Conservation (phyloP, 1,140 invertebrate species). For the Solenopsis fugax region DNA sequence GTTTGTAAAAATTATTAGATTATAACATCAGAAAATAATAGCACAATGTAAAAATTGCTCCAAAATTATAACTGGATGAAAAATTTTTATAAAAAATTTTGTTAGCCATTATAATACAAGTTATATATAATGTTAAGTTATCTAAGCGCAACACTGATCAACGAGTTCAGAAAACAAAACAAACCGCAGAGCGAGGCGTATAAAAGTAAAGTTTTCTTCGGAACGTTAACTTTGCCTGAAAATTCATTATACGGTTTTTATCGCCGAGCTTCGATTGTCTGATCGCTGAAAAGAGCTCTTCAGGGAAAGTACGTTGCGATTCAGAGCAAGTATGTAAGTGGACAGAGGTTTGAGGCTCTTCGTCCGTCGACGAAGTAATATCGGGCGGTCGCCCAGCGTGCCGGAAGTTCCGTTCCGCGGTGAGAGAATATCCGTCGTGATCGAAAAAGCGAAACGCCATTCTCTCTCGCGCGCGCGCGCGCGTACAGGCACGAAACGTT, state of each 20-base stretch:
- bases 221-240: slow-evolving; percentile 36
- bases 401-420: slow-evolving; percentile 52
- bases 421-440: slow-evolving; percentile 44
- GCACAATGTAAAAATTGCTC: no score
- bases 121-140: no score
- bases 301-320: slow-evolving; percentile 22
- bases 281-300: slow-evolving; percentile 22
- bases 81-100: no score
- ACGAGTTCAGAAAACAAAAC: neutral
- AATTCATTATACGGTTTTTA: slow-evolving; percentile 54
- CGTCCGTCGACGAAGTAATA: slow-evolving; percentile 40
- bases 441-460: slow-evolving; percentile 31
- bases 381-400: slow-evolving; percentile 10
- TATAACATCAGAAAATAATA: no score
- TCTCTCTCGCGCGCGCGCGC: neutral
- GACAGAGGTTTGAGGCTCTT: neutral
- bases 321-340: slow-evolving; percentile 14
- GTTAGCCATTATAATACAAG: no score
- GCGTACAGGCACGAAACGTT: neutral
- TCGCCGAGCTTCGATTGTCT: slow-evolving; percentile 9
- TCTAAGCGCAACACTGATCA: no score
- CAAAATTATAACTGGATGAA: no score
- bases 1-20: no score
- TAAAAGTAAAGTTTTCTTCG: slow-evolving; percentile 31
- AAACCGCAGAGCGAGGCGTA: neutral